Evolutionary conservation across 2,113 vertebrate genomes (phyloP).

Genomic region (Ariopsis seemanni): DNA sequence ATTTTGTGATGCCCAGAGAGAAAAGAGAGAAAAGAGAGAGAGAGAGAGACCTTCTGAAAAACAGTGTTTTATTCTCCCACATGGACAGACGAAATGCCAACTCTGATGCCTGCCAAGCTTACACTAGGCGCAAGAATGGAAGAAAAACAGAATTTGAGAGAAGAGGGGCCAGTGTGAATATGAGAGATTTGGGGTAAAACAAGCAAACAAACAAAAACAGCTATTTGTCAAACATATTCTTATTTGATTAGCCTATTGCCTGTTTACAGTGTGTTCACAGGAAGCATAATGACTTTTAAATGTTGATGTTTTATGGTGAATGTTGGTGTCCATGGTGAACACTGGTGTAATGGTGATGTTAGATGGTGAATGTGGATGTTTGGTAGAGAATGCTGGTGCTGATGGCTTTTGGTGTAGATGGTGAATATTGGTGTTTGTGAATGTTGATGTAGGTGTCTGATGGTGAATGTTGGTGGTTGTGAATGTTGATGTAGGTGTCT

Average conservation of each 20-base stretch:
- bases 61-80: conserved; percentile 29
- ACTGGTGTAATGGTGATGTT: background rate
- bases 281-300: background rate
- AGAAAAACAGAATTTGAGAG: background rate
- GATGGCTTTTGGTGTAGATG: background rate
- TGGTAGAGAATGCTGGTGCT: background rate
- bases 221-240: background rate
- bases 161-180: background rate
- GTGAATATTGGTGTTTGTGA: background rate
- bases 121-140: background rate
- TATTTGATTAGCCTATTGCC: background rate
- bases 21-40: conserved; percentile 39
- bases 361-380: background rate
- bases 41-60: conserved; percentile 51
- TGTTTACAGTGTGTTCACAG: background rate
- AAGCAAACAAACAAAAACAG: background rate
- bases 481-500: background rate
- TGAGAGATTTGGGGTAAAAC: background rate
- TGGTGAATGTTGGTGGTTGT: background rate
- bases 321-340: background rate
- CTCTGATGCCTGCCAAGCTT: conserved; percentile 32
- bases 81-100: conserved; percentile 48
- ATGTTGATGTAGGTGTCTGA: background rate
- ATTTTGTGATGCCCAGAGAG: conserved; percentile 58
- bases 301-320: background rate